Evolutionary conservation across 2,888 invertebrate genomes (phyloP), one percentile per base, ranked within the genome.

Genomic region (Lamellibrachia satsuma): DNA sequence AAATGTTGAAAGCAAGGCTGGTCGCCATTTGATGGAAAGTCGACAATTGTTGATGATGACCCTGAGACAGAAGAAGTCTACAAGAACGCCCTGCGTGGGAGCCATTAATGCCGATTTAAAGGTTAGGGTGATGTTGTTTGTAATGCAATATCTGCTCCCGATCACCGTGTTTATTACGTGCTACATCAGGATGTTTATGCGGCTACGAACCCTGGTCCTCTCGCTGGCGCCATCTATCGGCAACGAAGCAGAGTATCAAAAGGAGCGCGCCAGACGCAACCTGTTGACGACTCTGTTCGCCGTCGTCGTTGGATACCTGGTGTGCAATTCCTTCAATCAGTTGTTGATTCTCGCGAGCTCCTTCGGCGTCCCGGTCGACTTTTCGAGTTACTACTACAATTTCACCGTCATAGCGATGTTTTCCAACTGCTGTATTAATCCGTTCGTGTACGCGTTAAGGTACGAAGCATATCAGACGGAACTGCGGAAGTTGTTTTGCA

Each of bases 291-390:
- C 52, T 4, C 7, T 91, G 52, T 52, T 52, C 91, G 52, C 22
- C 52, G 51, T 91, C 91, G 52, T 52, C 91, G 52, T 91, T 6
- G 51, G 51, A n/a, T 52, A 91, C 27, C 51, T 52, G 27, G 15
- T 91, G 27, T 91, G 51, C 39, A 91, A 91, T 39, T 52, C 51
- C 52, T 91, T 91, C 52, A 91, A 91, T 39, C 51, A 52, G 91
- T 27, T 91, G 11, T 27, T 52, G 52, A 6, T 91, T 15, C 52
- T 91, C 91, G 52, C 51, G 11, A 15, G 6, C 52, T 27, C 15
- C 15, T 91, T 51, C 52, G 51, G 75, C 75, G 75, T 22, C 15
- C 75, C 75, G 15, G 75, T 75, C 75, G 75, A 75, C 75, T 75
- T 75, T 22, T 75, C 75, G 22, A 75, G 75, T 22, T 75, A 75